Conservation (phyloP, 1,140 invertebrate species). For the Linepithema humile region DNA sequence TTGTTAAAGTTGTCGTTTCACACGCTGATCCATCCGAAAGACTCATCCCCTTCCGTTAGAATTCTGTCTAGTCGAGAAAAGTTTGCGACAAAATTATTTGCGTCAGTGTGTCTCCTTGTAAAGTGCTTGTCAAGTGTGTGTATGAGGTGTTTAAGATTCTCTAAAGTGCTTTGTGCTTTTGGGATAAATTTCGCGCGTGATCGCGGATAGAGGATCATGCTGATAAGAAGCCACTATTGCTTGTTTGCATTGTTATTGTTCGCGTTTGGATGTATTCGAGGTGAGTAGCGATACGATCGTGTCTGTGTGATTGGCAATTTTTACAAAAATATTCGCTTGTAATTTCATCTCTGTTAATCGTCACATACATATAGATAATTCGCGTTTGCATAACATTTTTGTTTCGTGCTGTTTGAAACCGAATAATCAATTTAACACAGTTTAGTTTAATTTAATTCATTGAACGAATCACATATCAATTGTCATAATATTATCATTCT, state of each 20-base stretch:
- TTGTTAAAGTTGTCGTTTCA: not conserved
- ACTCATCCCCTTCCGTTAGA: not conserved
- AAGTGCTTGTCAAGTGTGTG: constrained; percentile 29
- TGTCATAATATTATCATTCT: not conserved
- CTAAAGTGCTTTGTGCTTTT: constrained; percentile 25
- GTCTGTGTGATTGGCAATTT: not conserved
- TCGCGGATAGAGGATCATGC: constrained; percentile 33
- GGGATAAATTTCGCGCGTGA: constrained; percentile 34
- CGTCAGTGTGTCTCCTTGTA: not conserved
- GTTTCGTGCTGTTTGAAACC: not conserved
- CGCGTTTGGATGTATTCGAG: constrained; percentile 6
- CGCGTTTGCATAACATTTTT: not conserved
- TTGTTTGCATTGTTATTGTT: constrained; percentile 1
- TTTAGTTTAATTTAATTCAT: not conserved
- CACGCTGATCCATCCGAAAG: constrained; percentile 6
- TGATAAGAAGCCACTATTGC: not conserved
- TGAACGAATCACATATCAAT: not conserved
- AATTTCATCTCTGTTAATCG: not conserved
- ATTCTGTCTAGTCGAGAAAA: not conserved
- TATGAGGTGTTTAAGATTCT: constrained; percentile 23
- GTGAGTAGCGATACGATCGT: not conserved
- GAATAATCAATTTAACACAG: not conserved
- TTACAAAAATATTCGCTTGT: not conserved
- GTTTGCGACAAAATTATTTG: not conserved
- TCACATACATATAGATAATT: not conserved